These are phyloP conservation scores for Phalacrocorax pelagicus DNA, from an alignment of 2,113 vertebrate genomes.

Conservation along the genomic window DNA sequence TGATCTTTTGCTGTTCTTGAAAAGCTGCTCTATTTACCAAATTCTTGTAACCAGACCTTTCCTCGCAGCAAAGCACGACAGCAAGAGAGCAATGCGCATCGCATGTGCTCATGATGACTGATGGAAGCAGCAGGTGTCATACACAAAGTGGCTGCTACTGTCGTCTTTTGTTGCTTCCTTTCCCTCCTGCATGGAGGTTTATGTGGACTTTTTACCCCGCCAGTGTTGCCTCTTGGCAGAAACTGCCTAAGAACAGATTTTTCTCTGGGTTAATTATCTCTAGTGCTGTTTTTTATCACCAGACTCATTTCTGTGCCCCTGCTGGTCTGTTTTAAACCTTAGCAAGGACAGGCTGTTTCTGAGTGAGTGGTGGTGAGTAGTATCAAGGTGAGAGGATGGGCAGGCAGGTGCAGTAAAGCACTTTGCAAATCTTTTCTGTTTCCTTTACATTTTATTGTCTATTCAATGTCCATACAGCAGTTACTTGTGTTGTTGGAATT, in stretches of 20 bases:
- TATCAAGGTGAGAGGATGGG: background rate
- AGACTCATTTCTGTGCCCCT: background rate
- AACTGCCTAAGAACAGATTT: background rate
- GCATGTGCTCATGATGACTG: background rate
- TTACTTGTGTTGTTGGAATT: background rate
- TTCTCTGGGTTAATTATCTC: background rate
- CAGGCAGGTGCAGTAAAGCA: background rate
- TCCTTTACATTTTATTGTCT: no score
- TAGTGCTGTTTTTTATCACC: background rate
- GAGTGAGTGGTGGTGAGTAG: background rate
- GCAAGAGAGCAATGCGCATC: fast-evolving
- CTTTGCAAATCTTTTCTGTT: background rate
- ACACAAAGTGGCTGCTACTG: background rate
- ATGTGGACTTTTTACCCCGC: background rate
- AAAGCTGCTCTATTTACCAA: background rate
- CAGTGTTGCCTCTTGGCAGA: background rate
- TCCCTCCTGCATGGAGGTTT: background rate
- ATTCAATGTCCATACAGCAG: fast-evolving
- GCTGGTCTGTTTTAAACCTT: background rate
- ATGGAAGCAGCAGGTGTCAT: background rate
- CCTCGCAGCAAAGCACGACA: background rate
- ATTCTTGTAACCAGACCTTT: background rate
- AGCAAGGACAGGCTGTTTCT: background rate
- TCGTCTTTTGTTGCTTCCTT: background rate
- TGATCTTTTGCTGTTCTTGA: background rate